Percentiles rank a stretch among this genome's conserved stretches.
phyloP scores from a whole-genome alignment of 2,113 vertebrate genomes.

The Chionomys nivalis region DNA sequence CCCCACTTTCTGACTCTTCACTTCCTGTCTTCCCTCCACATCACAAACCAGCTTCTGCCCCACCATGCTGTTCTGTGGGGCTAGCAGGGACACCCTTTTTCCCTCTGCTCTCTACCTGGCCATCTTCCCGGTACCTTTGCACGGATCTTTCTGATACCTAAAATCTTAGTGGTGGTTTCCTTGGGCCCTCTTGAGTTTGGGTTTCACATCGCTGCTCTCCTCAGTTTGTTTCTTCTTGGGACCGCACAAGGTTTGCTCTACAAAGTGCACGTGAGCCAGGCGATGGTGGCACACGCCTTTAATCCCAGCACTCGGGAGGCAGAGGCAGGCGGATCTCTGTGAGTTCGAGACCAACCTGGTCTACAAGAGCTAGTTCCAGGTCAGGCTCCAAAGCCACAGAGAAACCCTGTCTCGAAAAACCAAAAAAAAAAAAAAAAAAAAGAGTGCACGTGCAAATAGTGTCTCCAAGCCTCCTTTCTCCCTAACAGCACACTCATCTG shows the following conservation, averaged over 20 bases:
- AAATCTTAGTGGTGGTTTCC: background rate
- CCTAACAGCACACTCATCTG: background rate
- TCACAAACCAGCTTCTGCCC: background rate
- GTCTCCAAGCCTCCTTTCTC: background rate
- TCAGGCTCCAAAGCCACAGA: too few relatives aligned
- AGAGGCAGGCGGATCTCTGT: too few relatives aligned
- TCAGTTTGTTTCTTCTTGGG: background rate
- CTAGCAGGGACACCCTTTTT: too few relatives aligned
- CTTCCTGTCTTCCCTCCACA: background rate
- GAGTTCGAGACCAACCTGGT: too few relatives aligned
- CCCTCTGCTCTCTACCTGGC: background rate
- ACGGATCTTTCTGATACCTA: background rate
- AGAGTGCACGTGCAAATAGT: accelerated
- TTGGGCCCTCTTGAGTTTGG: background rate
- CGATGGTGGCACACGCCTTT: too few relatives aligned
- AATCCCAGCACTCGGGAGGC: too few relatives aligned
- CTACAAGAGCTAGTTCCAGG: too few relatives aligned
- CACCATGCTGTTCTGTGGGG: background rate
- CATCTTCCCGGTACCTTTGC: background rate
- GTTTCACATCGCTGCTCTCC: background rate
- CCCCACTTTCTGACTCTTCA: background rate
- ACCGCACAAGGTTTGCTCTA: background rate
- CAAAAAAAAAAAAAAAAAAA: too few relatives aligned
- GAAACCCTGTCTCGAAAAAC: too few relatives aligned
- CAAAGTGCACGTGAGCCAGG: accelerated